phyloP scores from a whole-genome alignment of 2,888 invertebrate species.

The Phrixothrix hirtus region DNA sequence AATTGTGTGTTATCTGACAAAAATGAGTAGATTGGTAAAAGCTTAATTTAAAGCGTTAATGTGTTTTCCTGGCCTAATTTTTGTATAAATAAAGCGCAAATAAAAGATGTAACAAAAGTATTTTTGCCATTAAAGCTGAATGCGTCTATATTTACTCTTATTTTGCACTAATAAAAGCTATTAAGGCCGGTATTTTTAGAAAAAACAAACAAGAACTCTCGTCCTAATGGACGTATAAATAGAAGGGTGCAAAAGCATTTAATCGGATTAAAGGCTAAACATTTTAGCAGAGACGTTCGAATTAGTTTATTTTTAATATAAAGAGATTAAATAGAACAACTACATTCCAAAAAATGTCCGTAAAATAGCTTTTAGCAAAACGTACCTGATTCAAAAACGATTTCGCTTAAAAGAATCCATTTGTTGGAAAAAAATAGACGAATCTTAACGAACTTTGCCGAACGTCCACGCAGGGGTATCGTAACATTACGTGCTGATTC shows the following conservation, averaged over 20 bases:
- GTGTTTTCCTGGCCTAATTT: constrained; percentile 1
- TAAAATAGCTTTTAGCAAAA: too few species aligned
- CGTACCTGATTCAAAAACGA: constrained; percentile 80
- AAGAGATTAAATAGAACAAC: too few species aligned
- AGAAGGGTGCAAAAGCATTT: constrained; percentile 32
- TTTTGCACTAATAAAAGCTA: constrained; percentile 26
- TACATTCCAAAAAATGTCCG: constrained; percentile 5
- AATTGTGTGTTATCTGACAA: too few species aligned
- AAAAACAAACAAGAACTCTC: constrained; percentile 28
- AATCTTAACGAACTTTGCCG: constrained; percentile 76
- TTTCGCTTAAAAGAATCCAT: constrained; percentile 89
- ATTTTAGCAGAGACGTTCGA: constrained; percentile 22
- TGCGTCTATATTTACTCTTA: constrained; percentile 8
- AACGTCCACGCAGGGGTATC: constrained; percentile 72
- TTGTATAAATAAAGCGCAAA: constrained; percentile 1
- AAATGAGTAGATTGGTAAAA: too few species aligned
- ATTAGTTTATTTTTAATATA: constrained; percentile 15
- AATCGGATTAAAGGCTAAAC: constrained; percentile 29
- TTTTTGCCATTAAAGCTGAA: neutral
- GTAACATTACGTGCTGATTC: constrained; percentile 69
- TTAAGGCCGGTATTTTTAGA: constrained; percentile 23
- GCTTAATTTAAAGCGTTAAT: constrained; percentile 14
- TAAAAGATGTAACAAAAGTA: constrained; percentile 2
- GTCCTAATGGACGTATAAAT: constrained; percentile 40
- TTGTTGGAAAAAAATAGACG: constrained; percentile 76